Evolutionary conservation across 2,113 vertebrate species (phyloP), one percentile per base, ranked within the genome.

Genomic region (Vulpes lagopus): DNA sequence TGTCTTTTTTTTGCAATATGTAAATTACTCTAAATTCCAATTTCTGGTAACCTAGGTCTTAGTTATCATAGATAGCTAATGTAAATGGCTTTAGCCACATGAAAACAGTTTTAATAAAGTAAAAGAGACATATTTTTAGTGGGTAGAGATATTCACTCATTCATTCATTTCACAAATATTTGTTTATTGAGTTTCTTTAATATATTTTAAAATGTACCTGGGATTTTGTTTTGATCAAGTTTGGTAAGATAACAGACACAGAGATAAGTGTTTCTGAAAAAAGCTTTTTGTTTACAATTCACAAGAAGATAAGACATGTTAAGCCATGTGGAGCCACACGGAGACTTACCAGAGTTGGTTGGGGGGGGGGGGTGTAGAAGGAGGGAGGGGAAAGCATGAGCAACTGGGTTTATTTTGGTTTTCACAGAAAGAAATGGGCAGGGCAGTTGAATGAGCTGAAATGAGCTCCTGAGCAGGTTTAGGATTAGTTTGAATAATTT

Each of bases 1-100:
- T 96, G 32, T 57, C 12, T 32, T 76, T 95, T 95, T 94, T 95
- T 94, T 89, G 43, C 51, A 82, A 64, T 83, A 30, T 89, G 55
- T 69, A 85, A 92, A 15, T 93, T 89, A 64, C 43, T 74, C 51
- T 86, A 32, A 83, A 32, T 11, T 93, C 73, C 64, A 1, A 64
- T 92, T 94, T 88, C 87, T 96, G 55, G 5, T 73, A 67, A 83
- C 53, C 4, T 20, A 94, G 22, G 11, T n/a, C n/a, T 73, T 79
- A 17, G 43, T 71, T 79, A 49, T n/a, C 32, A 71, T 8, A 78
- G 23, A 73, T 59, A 85, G 17, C 11, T 83, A 43, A 86, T 3
- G 10, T 60, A 76, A 93, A 38, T 89, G 53, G 10, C 19, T 82
- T 87, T 87, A 65, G 30, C 9, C 67, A 92, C 16, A 81, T 4